Percentiles rank a stretch among this genome's conserved stretches.
Evolutionary conservation across 2,888 invertebrate species (phyloP).

Genomic region (Troides aeacus): DNA sequence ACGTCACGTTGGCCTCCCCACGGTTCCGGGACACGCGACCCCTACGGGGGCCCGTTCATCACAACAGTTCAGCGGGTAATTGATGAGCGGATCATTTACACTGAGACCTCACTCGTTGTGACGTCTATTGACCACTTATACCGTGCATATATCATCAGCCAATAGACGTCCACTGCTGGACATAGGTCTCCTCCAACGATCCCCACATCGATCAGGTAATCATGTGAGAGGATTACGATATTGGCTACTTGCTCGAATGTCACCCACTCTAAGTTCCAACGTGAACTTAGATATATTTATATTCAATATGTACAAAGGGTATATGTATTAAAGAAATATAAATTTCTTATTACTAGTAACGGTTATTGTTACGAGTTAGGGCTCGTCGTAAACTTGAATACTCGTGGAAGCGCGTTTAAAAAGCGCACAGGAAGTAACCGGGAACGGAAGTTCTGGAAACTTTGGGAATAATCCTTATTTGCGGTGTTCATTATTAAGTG

Average conservation of each 20-base stretch:
- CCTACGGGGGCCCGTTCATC: conserved; percentile 26
- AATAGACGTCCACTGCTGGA: too few relatives aligned
- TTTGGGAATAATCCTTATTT: conserved; percentile 39
- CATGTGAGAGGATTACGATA: too few relatives aligned
- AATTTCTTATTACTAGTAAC: too few relatives aligned
- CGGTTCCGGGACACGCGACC: conserved; percentile 22
- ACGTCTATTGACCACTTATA: not conserved
- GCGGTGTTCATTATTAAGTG: conserved; percentile 52
- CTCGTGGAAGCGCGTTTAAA: conserved; percentile 47
- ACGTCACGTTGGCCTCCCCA: conserved; percentile 22
- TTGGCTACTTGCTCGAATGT: too few relatives aligned
- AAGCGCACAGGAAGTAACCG: conserved; percentile 30
- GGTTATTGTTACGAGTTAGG: too few relatives aligned
- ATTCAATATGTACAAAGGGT: too few relatives aligned
- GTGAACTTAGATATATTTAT: too few relatives aligned
- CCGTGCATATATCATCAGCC: too few relatives aligned
- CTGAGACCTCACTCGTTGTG: not conserved
- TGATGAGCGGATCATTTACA: conserved; percentile 22
- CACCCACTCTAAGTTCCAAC: too few relatives aligned
- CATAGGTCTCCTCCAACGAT: too few relatives aligned
- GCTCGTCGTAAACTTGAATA: conserved; percentile 60
- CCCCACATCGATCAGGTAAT: too few relatives aligned
- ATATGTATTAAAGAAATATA: too few relatives aligned
- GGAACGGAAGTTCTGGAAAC: conserved; percentile 27
- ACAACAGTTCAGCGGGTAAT: conserved; percentile 25